Evolutionary conservation across 2,888 invertebrate genomes (phyloP), one percentile per base, ranked within the genome.

Genomic region (Chesias legatella): DNA sequence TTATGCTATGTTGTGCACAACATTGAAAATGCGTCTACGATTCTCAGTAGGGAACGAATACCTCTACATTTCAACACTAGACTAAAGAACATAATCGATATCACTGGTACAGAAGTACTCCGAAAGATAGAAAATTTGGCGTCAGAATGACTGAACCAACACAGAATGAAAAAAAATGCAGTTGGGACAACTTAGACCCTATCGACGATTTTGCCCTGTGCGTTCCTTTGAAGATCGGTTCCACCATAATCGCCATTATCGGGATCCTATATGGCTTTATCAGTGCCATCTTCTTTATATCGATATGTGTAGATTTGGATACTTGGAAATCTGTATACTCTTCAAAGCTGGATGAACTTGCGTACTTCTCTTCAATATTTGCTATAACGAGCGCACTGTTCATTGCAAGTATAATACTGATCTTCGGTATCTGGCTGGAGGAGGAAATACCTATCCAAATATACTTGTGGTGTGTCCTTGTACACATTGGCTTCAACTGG

Each of bases 211-310:
- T 64, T 25, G 28, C 64, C 0, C 9, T 54, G 1, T 70, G 69
- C 40, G 42, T 72, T 10, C 57, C 68, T 7, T 13, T 69, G 8
- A 60, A 48, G n/a, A 20, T 40, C 2, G 69, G 64, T 10, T 39
- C 58, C 0, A 34, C 56, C 2, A 11, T 63, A 6, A 56, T 67
- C 2, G 51, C 56, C 10, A 11, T 57, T 9, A 26, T 60, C 5
- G 67, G 65, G 6, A 49, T 63, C 0, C 31, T 61, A 2, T 70
- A 67, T 17, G 70, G 71, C 0, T 48, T 58, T 1, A 26, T 66
- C 0, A 61, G 62, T 0, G 9, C 67, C 0, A 42, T 46, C 21
- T 48, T 65, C 6, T 49, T 66, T 7, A n/a, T 57, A 1, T 60
- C 59, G 0, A 60, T 70, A 10, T 30, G 48, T 1, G 33, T 62